Percentiles rank a stretch among this genome's conserved stretches.
phyloP scores from a whole-genome alignment of 2,113 vertebrate species.

The Elanoides forficatus region DNA sequence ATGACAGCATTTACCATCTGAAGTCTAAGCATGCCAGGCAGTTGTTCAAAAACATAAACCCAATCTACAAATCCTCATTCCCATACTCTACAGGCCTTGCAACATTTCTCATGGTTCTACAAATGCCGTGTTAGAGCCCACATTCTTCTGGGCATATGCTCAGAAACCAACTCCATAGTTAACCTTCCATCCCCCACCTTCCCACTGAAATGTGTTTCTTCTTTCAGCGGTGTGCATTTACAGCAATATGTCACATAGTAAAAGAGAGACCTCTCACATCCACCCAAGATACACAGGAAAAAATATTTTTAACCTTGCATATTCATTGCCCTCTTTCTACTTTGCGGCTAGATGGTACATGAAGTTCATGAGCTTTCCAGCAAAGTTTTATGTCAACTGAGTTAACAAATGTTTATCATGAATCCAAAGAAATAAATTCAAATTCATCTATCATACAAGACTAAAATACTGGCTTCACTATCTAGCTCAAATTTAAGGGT shows the following conservation, averaged over 20 bases:
- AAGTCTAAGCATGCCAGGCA: neutral
- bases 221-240: neutral
- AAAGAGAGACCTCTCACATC: neutral
- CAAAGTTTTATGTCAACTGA: neutral
- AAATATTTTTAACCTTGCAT: neutral
- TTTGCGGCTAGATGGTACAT: neutral
- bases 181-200: neutral
- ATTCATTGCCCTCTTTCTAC: neutral
- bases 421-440: neutral
- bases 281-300: neutral
- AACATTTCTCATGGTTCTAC: neutral
- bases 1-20: neutral
- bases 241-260: neutral
- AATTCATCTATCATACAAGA: neutral
- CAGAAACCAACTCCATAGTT: neutral
- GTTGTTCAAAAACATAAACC: neutral
- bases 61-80: neutral
- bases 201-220: neutral
- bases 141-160: neutral
- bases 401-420: neutral
- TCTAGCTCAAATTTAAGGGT: neutral
- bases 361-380: neutral
- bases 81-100: neutral
- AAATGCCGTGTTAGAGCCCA: neutral
- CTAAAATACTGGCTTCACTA: neutral